phyloP scores from a whole-genome alignment of 2,113 vertebrate genomes.

The Ptilonorhynchus violaceus region DNA sequence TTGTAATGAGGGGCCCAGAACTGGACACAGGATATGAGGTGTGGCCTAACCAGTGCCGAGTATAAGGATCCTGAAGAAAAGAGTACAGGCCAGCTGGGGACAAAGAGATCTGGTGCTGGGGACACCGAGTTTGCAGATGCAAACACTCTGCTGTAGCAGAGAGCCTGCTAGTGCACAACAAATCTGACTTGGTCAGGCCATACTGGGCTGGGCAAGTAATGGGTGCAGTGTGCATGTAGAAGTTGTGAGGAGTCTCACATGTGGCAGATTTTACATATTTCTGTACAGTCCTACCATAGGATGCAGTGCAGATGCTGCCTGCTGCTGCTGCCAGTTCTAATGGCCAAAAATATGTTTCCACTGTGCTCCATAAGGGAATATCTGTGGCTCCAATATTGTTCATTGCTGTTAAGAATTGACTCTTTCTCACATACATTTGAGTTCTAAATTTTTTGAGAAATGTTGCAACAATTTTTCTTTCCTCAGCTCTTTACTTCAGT shows the following conservation, averaged over 20 bases:
- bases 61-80: not conserved
- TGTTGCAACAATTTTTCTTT: not conserved
- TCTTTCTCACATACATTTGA: not conserved
- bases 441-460: not conserved
- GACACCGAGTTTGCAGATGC: not conserved
- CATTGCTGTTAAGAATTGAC: not conserved
- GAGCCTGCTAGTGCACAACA: not conserved
- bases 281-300: not conserved
- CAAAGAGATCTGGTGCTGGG: not conserved
- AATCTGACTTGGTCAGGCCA: not conserved
- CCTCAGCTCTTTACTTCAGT: not conserved
- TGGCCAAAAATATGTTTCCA: not conserved
- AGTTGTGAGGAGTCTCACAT: not conserved
- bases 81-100: not conserved
- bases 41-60: not conserved
- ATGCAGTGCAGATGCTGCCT: not conserved
- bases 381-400: rapidly evolving
- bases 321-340: not conserved
- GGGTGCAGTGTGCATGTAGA: rapidly evolving
- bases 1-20: not conserved
- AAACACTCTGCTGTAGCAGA: not conserved
- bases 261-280: not conserved
- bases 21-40: not conserved
- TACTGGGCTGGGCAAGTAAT: not conserved
- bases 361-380: not conserved